Conservation (phyloP, 2,797 vertebrate genomes). For the Siniperca undulata region DNA sequence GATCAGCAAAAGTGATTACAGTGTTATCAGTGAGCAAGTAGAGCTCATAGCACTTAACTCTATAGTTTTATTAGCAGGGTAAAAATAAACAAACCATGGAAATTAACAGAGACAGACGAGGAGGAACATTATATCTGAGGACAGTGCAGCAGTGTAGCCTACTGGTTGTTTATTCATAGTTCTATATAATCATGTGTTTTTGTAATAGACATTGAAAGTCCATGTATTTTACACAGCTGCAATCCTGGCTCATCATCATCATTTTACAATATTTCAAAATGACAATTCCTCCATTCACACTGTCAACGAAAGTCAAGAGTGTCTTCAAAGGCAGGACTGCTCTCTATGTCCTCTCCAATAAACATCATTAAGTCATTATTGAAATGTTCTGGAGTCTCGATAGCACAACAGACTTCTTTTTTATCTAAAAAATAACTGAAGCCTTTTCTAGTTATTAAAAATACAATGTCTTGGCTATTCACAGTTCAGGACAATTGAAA, state of each 20-base stretch:
- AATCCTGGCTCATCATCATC: too few species aligned
- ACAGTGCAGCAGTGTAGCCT: constrained; percentile 50
- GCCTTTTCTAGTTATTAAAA: not conserved
- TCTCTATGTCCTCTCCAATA: not conserved
- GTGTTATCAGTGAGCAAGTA: not conserved
- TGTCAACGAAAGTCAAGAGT: not conserved
- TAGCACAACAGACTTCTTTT: not conserved
- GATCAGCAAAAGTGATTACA: not conserved
- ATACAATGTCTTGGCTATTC: not conserved
- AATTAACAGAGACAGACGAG: not conserved
- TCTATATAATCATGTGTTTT: not conserved
- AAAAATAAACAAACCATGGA: not conserved
- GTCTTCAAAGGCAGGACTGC: not conserved
- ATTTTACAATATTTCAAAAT: too few species aligned
- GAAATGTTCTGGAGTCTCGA: not conserved
- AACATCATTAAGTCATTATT: not conserved
- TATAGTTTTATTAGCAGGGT: not conserved
- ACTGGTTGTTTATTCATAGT: constrained; percentile 31
- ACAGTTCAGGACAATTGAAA: not conserved
- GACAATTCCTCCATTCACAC: not conserved
- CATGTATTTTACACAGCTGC: constrained; percentile 1
- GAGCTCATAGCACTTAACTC: not conserved
- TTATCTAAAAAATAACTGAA: not conserved
- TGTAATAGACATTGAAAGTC: not conserved
- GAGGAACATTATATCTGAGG: not conserved